These are phyloP conservation scores for Dolichomitus sp. DNA, from an alignment of 2,888 invertebrate genomes.

Conservation along the genomic window DNA sequence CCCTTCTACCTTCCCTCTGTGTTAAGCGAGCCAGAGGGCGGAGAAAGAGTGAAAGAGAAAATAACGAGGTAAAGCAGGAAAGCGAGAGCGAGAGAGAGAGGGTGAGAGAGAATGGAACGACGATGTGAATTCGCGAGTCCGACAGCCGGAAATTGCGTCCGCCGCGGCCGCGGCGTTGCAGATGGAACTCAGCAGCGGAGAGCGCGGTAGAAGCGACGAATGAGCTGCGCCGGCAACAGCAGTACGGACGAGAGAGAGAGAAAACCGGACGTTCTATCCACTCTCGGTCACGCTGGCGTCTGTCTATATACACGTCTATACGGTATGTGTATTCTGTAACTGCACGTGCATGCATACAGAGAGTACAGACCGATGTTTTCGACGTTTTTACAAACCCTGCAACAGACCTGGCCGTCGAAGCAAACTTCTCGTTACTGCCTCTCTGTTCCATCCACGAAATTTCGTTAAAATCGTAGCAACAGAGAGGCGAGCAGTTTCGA, in stretches of 20 bases:
- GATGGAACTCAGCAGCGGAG: slow-evolving; percentile 38
- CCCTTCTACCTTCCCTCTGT: too few relatives aligned
- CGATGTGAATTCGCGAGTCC: slow-evolving; percentile 74
- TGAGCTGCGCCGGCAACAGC: slow-evolving; percentile 29
- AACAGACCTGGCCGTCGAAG: background rate
- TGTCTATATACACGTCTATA: slow-evolving; percentile 34
- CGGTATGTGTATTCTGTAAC: slow-evolving; percentile 18
- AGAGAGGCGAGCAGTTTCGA: slow-evolving; percentile 17
- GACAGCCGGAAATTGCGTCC: slow-evolving; percentile 77
- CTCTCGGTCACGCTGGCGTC: slow-evolving; percentile 57
- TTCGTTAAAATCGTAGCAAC: slow-evolving; percentile 32
- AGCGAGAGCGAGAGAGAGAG: slow-evolving; percentile 21
- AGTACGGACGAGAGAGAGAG: slow-evolving; percentile 24
- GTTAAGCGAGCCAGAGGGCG: slow-evolving; percentile 50
- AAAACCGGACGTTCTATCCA: slow-evolving; percentile 57
- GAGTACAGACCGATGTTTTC: slow-evolving; percentile 62
- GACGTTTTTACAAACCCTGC: slow-evolving; percentile 59
- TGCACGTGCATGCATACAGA: slow-evolving; percentile 1
- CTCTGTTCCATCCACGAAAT: slow-evolving; percentile 11
- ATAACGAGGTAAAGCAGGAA: slow-evolving; percentile 11
- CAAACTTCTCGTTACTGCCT: slow-evolving; percentile 25
- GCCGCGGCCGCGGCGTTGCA: slow-evolving; percentile 60
- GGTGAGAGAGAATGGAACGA: slow-evolving; percentile 66
- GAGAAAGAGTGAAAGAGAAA: slow-evolving; percentile 29
- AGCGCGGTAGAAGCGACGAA: slow-evolving; percentile 27